phyloP scores from a whole-genome alignment of 1,140 invertebrate genomes.

The Tetramorium parvispinum region DNA sequence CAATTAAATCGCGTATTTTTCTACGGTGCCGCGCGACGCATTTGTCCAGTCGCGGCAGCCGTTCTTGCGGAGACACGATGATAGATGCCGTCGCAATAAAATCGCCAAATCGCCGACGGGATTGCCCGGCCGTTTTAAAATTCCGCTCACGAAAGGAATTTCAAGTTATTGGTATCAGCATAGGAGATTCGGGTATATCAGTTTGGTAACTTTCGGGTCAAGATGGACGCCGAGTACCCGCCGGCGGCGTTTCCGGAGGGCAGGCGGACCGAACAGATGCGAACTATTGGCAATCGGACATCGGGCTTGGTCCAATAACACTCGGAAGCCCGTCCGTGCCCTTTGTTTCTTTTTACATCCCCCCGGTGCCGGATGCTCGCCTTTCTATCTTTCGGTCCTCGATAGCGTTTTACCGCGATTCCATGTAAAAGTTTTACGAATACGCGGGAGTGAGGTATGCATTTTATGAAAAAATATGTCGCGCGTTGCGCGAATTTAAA shows the following conservation, averaged over 20 bases:
- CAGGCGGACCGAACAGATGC: conserved; percentile 56
- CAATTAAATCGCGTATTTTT: conserved; percentile 33
- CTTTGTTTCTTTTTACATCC: conserved; percentile 61
- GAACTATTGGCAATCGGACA: conserved; percentile 60
- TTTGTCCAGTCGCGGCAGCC: background rate
- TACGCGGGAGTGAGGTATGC: background rate
- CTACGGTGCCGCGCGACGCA: background rate
- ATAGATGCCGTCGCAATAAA: conserved; percentile 58
- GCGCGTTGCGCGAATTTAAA: conserved; percentile 49
- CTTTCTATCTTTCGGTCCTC: conserved; percentile 40
- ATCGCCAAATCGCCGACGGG: conserved; percentile 33
- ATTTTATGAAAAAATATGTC: conserved; percentile 22
- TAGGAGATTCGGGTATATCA: conserved; percentile 60
- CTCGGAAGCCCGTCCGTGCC: conserved; percentile 18
- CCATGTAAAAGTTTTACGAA: conserved; percentile 54
- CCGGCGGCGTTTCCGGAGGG: conserved; percentile 27
- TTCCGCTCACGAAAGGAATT: conserved; percentile 57
- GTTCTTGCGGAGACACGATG: conserved; percentile 29
- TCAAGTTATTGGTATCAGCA: conserved; percentile 62
- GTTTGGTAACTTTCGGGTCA: conserved; percentile 59
- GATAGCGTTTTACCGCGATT: conserved; percentile 40
- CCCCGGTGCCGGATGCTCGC: conserved; percentile 25
- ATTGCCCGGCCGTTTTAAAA: conserved; percentile 49
- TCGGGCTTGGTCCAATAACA: conserved; percentile 51
- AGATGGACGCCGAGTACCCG: conserved; percentile 53